Evolutionary conservation across 2,888 invertebrate species (phyloP).

Genomic region (Drosophila tripunctata): DNA sequence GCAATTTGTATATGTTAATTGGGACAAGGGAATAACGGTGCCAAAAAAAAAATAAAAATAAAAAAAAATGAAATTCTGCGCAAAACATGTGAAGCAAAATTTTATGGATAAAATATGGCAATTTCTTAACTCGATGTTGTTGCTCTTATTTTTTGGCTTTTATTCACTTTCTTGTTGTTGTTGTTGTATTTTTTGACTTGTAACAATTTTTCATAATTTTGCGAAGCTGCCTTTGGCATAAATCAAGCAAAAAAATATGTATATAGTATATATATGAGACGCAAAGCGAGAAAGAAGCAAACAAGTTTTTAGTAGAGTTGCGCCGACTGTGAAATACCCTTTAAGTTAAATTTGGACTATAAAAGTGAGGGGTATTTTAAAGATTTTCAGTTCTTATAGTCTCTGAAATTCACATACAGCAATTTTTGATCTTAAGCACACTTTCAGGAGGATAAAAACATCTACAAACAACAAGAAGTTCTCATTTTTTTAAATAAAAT

Average conservation of each 20-base stretch:
- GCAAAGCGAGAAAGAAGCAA: conserved; percentile 1
- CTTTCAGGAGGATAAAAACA: no score
- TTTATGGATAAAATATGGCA: conserved; percentile 71
- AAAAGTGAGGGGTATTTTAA: no score
- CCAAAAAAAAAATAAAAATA: conserved; percentile 27
- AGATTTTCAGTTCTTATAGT: no score
- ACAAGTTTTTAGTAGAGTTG: not conserved
- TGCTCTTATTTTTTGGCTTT: conserved; percentile 12
- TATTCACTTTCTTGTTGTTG: conserved; percentile 6
- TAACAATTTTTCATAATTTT: conserved; percentile 76
- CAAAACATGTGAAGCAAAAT: conserved; percentile 46
- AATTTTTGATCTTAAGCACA: no score
- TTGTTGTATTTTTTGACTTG: conserved; percentile 59
- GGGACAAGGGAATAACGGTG: conserved; percentile 66
- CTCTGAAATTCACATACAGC: no score
- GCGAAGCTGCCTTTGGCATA: conserved; percentile 66
- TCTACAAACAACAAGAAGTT: no score
- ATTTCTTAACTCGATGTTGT: conserved; percentile 51
- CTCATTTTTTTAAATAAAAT: no score
- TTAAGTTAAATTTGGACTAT: no score
- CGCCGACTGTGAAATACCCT: not conserved
- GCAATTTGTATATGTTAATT: conserved; percentile 76
- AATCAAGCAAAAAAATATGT: conserved; percentile 64
- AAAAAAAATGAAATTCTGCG: conserved; percentile 14
- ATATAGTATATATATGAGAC: no score